These are phyloP conservation scores for Drosophila ficusphila DNA, from an alignment of 1,140 invertebrate genomes.

Conservation along the genomic window DNA sequence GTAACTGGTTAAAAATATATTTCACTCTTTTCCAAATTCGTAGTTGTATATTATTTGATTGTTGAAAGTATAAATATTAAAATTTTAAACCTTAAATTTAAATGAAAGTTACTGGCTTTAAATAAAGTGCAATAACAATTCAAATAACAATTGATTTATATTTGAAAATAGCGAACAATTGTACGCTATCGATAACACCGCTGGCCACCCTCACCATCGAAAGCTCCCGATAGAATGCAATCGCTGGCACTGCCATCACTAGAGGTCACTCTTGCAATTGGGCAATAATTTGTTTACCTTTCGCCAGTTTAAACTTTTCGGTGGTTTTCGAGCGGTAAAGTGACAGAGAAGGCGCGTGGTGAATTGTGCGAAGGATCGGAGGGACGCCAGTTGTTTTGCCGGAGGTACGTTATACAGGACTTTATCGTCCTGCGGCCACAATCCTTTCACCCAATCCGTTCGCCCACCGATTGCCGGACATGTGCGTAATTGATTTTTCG, in stretches of 20 bases:
- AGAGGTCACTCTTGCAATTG: conserved; percentile 49
- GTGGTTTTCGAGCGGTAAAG: conserved; percentile 15
- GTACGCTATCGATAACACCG: not conserved
- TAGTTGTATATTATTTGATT: too few species aligned
- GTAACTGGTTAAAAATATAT: too few species aligned
- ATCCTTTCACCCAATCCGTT: too few species aligned
- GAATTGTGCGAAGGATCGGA: conserved; percentile 18
- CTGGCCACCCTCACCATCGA: conserved; percentile 2
- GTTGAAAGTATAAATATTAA: too few species aligned
- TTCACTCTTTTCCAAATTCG: too few species aligned
- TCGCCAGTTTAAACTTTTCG: conserved; percentile 24
- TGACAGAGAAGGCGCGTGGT: not conserved
- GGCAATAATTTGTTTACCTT: conserved; percentile 55
- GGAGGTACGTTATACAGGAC: conserved; percentile 8
- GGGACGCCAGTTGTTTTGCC: not conserved
- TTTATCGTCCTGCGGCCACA: not conserved
- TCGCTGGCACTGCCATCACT: conserved; percentile 27
- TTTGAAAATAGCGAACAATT: too few species aligned
- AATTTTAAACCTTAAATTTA: too few species aligned
- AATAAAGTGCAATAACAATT: too few species aligned
- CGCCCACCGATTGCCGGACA: conserved; percentile 14
- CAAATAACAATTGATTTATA: too few species aligned
- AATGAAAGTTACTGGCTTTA: too few species aligned
- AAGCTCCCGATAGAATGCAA: not conserved
- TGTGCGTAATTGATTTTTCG: conserved; percentile 37